These are phyloP conservation scores for Notocelia uddmanniana DNA, from an alignment of 2,888 invertebrate genomes.

Conservation along the genomic window DNA sequence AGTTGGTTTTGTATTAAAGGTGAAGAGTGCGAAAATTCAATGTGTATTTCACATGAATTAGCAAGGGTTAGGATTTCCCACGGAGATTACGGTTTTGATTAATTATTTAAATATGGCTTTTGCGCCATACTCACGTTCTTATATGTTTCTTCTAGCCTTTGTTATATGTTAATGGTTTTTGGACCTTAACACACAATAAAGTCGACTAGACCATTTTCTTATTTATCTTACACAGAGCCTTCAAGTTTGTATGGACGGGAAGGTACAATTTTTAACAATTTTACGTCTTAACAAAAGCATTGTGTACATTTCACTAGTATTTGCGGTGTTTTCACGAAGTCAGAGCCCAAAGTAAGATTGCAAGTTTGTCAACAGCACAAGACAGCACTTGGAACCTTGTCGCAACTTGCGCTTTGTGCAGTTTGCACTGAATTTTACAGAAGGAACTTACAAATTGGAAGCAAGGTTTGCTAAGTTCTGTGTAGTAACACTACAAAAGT, in stretches of 20 bases:
- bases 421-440: constrained; percentile 17
- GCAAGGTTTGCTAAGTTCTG: not conserved
- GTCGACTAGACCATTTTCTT: too few species aligned
- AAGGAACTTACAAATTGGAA: not conserved
- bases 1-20: not conserved
- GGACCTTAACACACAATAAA: too few species aligned
- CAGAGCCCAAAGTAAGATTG: not conserved
- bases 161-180: too few species aligned
- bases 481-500: not conserved
- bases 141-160: not conserved
- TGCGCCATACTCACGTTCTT: constrained; percentile 2
- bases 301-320: not conserved
- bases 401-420: constrained; percentile 10
- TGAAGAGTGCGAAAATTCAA: not conserved
- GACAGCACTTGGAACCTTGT: not conserved
- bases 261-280: not conserved
- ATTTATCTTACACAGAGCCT: too few species aligned
- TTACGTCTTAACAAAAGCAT: not conserved
- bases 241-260: not conserved
- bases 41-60: constrained; percentile 4
- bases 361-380: constrained; percentile 5
- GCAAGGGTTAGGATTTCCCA: not conserved
- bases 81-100: constrained; percentile 11
- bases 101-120: constrained; percentile 17
- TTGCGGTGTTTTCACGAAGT: not conserved